phyloP scores from a whole-genome alignment of 1,140 invertebrate genomes.

The Brachionus rotundiformis region DNA sequence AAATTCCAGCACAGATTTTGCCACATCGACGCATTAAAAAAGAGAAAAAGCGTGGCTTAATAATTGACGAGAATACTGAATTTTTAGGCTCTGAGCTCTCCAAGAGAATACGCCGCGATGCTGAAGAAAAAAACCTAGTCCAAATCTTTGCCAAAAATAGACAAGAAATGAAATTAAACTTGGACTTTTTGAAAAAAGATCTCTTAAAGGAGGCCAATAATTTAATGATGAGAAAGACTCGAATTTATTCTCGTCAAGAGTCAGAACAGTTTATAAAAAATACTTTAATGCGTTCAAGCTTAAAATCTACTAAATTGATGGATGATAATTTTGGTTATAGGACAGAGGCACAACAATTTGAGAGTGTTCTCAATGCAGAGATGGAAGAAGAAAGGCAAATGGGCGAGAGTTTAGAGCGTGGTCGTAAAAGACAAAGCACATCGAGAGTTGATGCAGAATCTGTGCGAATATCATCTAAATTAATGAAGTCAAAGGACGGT shows the following conservation, averaged over 20 bases:
- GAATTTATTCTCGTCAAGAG: not conserved
- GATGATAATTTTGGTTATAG: not conserved
- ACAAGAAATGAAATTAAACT: not conserved
- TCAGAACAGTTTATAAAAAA: not conserved
- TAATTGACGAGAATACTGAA: not conserved
- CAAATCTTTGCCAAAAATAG: slow-evolving; percentile 12
- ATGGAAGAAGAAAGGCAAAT: not conserved
- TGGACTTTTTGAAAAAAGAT: not conserved
- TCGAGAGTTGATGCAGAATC: not conserved
- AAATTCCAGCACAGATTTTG: not conserved
- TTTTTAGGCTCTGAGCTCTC: not conserved
- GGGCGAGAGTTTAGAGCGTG: not conserved
- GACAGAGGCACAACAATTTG: not conserved
- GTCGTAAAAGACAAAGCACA: slow-evolving; percentile 11
- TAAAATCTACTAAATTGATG: not conserved
- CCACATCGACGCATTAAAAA: not conserved
- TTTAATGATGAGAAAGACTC: slow-evolving; percentile 4
- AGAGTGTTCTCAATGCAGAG: not conserved
- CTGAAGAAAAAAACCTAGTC: not conserved
- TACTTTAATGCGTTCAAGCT: not conserved
- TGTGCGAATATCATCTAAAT: not conserved
- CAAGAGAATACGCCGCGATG: not conserved
- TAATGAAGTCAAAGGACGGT: not conserved
- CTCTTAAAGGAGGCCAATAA: not conserved
- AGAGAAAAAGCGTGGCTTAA: not conserved